Percentiles rank a stretch among this genome's conserved stretches.
Conservation (phyloP, 2,113 vertebrate species). For the Myrmecophaga tridactyla region DNA sequence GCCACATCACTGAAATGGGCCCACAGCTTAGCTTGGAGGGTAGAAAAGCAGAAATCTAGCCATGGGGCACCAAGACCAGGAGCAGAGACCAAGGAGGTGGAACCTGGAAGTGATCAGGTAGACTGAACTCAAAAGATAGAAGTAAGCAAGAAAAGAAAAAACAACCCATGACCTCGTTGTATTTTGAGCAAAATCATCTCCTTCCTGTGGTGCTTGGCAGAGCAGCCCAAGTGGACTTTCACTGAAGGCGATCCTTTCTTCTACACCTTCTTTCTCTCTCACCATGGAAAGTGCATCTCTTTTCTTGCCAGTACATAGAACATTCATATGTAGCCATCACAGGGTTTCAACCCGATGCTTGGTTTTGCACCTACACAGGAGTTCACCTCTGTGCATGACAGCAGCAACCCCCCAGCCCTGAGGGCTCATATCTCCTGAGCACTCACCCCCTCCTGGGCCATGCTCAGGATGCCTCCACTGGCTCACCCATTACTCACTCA, state of each 20-base stretch:
- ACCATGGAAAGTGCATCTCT: neutral
- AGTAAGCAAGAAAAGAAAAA: neutral
- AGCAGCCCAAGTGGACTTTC: neutral
- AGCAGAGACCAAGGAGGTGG: neutral
- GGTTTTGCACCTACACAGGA: neutral
- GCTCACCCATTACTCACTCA: neutral
- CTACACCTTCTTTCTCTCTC: neutral
- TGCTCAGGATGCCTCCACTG: neutral
- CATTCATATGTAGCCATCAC: neutral
- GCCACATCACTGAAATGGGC: neutral
- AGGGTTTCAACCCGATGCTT: neutral
- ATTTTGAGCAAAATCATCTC: neutral
- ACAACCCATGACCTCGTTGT: neutral
- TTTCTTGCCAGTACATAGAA: neutral
- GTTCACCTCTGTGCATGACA: neutral
- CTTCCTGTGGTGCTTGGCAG: neutral
- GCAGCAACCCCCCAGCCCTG: too few relatives aligned
- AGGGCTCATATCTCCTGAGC: neutral
- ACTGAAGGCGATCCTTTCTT: neutral
- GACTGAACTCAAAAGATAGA: neutral
- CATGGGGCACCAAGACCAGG: neutral
- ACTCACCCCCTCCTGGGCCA: neutral
- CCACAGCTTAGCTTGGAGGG: neutral
- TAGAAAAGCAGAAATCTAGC: neutral
- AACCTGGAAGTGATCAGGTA: neutral